These are phyloP conservation scores for Sphyrna mokarran DNA, from an alignment of 2,113 vertebrate species.

Conservation along the genomic window DNA sequence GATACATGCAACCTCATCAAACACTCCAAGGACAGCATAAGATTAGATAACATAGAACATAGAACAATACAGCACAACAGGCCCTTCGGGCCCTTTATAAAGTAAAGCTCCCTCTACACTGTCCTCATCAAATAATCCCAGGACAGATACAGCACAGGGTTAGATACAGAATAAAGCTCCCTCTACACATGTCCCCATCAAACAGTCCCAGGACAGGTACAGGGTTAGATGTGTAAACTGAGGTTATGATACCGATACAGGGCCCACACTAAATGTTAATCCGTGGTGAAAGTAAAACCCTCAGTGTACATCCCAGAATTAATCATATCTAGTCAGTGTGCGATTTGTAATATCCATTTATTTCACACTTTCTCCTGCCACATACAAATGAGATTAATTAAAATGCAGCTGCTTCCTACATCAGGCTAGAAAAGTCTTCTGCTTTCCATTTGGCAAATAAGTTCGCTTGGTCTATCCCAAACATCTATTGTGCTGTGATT, in stretches of 20 bases:
- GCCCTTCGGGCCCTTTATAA: too few species aligned
- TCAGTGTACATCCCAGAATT: background rate
- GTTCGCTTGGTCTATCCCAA: background rate
- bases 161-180: too few species aligned
- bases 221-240: background rate
- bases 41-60: too few species aligned
- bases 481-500: background rate
- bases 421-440: background rate
- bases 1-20: background rate
- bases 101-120: too few species aligned
- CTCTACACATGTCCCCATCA: too few species aligned
- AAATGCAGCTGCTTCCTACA: background rate
- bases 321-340: background rate
- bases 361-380: conserved; percentile 11
- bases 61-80: too few species aligned
- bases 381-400: background rate
- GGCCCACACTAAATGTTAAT: background rate
- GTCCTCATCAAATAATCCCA: too few species aligned
- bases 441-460: background rate
- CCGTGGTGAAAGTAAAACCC: background rate
- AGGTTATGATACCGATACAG: background rate
- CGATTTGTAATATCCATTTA: background rate
- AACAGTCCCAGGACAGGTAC: too few species aligned
- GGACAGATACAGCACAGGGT: too few species aligned
- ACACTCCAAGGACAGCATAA: background rate